Evolutionary conservation across 2,113 vertebrate species (phyloP), one percentile per base, ranked within the genome.

Genomic region (Coracopsis vasa): DNA sequence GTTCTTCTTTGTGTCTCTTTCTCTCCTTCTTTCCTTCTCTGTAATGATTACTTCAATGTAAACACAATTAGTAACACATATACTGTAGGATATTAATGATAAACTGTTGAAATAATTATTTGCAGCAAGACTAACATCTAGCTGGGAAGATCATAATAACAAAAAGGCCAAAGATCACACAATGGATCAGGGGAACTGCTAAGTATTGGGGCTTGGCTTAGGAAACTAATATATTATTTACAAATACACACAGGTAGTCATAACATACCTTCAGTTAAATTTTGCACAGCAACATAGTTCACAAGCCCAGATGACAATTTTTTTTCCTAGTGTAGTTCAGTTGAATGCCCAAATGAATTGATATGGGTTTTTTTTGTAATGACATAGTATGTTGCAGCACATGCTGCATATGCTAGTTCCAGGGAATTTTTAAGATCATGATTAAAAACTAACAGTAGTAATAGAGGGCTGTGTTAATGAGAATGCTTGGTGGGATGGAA

Each of bases 151-250:
- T 67, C 92, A 16, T 97, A 94, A 93, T 96, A 96, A 97, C 92
- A 97, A 96, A 97, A 97, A 98, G 98, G 97, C 98, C 98, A 98
- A 98, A 98, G 98, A 98, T 97, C 94, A 95, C 69, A 96, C 15
- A 82, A 93, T 75, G 94, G 97, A 98, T 98, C 98, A 98, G 98
- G 97, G 97, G 98, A 97, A 95, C 92, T 92, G 86, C 95, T 94
- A 94, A 90, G 75, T 95, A 80, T 86, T 94, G 96, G 96, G 94
- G 96, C 97, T 97, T 97, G 95, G 93, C 73, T 45, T 95, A 90
- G 75, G 94, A 98, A 96, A 88, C 24, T 50, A 92, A 84, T 58
- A 28, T 92, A 73, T 80, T 92, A 73, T 80, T 80, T 66, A 84
- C 58, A 95, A 82, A 94, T 62, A 48, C 56, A 16, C 10, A 33